Evolutionary conservation across 2,113 vertebrate species (phyloP), one percentile per base, ranked within the genome.

Genomic region (Numida meleagris): DNA sequence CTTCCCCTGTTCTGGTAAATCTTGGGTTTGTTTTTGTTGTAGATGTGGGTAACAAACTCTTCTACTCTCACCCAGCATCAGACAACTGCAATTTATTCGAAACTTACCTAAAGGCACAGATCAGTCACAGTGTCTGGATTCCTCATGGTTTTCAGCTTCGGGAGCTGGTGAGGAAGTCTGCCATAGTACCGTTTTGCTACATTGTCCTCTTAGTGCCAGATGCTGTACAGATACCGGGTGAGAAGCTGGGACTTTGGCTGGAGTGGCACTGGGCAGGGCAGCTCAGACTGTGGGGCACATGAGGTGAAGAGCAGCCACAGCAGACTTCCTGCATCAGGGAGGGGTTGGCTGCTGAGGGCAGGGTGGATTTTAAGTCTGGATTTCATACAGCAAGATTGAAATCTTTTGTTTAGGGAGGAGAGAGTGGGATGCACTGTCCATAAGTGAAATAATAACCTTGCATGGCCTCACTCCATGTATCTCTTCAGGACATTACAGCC

Each of bases 281-380:
- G 40, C n/a, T 96, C 70, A 48, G 75, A 33, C 27, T 3, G 5
- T 18, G 16, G 45, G 38, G 18, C 25, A 20, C 0, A 0, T 0
- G 4, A n/a, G 21, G 14, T 55, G 40, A 89, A 61, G 23, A 80
- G 45, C 25, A 67, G 20, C 50, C 63, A n/a, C 8, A 57, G 61
- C 55, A 33, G 42, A 51, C 36, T 38, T 50, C 33, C 46, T 43
- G 46, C 23, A 23, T 11, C 29, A 48, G 40, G 50, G 46, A 63
- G 31, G 27, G n/a, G 46, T 23, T 68, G 46, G 31, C 59, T 29
- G 34, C 3, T 23, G 57, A 65, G 29, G 57, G 38, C 23, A 29
- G 0, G 5, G 16, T 9, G 15, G 59, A 34, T 63, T 89, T 91
- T 34, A 75, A 72, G 9, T 12, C 57, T 40, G 45, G 7, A 63